Evolutionary conservation across 2,888 invertebrate species (phyloP), one percentile per base, ranked within the genome.

Genomic region (Ophion ventricosus): DNA sequence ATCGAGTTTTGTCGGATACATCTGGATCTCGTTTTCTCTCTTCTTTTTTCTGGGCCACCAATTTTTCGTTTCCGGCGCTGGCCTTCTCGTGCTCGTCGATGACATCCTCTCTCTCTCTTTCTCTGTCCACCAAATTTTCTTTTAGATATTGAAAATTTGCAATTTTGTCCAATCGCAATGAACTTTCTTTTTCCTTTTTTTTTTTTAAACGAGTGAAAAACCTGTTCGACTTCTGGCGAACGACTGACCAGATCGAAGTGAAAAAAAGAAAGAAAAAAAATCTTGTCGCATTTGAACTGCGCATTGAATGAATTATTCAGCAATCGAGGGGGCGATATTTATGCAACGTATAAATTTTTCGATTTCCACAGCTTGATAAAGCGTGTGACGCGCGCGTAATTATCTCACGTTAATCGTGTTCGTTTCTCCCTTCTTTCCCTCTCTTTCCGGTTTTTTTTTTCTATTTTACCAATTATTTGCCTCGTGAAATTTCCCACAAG

Each of bases 271-370:
- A 1, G 26, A 64, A 40, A 66, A n/a, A 17, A 43, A 76, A 81
- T 56, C 43, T 23, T 63, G 61, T 54, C 77, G 78, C 78, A 70
- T 69, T 67, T 43, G 26, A 43, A 80, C 35, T 26, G 75, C 64
- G 83, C 78, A 79, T 75, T 54, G 64, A 57, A 75, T 83, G 14
- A 63, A 83, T 83, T 70, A 83, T 83, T 83, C n/a, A 83, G 49
- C 11, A 49, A 29, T 72, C 63, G 54, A 25, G 67, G 70, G 43
- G 67, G 14, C 79, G 61, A 79, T 69, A 72, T 57, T 57, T 56
- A 43, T 49, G 64, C 43, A 64, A 57, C 49, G 40, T 43, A 43
- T 64, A 70, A 72, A 26, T 57, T 14, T 49, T 14, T 20, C 43
- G 74, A 57, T 69, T 20, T 29, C 35, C 14, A 23, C 35, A 17